Percentiles rank a stretch among this genome's conserved stretches.
Conservation (phyloP, 2,888 invertebrate genomes). For the Trisateles emortualis region DNA sequence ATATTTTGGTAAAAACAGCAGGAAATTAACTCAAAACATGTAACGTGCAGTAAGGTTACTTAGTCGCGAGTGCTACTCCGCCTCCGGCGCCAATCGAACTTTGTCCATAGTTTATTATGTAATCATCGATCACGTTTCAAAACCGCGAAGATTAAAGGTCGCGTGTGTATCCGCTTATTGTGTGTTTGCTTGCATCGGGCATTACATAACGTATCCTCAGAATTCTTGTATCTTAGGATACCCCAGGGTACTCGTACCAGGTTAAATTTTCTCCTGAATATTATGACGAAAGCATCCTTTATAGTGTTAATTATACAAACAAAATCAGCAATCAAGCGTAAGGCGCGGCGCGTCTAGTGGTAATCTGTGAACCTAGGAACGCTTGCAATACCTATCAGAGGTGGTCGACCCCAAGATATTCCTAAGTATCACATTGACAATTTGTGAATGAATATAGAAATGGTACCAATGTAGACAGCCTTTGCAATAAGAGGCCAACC, state of each 20-base stretch:
- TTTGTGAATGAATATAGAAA: no score
- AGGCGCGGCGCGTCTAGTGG: no score
- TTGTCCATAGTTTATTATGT: slow-evolving; percentile 27
- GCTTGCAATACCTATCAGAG: no score
- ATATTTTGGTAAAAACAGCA: background rate
- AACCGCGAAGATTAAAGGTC: slow-evolving; percentile 19
- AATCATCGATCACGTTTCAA: slow-evolving; percentile 22
- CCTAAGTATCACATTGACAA: no score
- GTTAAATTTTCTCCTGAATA: no score
- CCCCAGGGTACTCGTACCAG: background rate
- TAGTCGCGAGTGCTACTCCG: background rate
- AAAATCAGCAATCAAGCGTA: no score
- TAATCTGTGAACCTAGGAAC: no score
- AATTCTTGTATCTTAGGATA: background rate
- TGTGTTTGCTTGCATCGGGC: slow-evolving; percentile 2
- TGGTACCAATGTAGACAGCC: no score
- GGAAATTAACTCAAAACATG: slow-evolving; percentile 2
- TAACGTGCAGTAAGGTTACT: background rate
- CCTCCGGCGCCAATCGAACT: slow-evolving; percentile 16
- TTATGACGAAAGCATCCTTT: no score
- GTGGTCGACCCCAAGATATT: no score
- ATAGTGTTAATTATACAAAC: no score
- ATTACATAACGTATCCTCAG: background rate
- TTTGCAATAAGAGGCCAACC: no score
- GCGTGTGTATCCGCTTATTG: slow-evolving; percentile 13